A percentile compares a stretch with the other conserved stretches of the same genome.
These are phyloP conservation scores for Notarius lentiginosus DNA, from an alignment of 2,113 vertebrate genomes.

Conservation along the genomic window DNA sequence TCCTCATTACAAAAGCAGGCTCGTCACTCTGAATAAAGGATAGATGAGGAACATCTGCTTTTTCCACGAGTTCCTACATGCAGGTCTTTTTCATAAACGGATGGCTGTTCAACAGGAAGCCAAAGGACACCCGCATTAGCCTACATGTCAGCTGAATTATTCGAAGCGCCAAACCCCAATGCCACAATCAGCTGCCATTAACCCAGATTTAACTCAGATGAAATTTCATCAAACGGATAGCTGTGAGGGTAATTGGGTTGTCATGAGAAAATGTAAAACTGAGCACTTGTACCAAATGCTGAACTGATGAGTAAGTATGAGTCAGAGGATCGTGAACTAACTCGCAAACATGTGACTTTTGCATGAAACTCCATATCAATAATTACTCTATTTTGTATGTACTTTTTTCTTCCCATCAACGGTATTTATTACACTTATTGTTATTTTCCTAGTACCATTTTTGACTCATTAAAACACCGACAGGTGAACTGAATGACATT, in stretches of 20 bases:
- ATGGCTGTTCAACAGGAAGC: neutral
- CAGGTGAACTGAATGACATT: too few relatives aligned
- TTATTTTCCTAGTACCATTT: too few relatives aligned
- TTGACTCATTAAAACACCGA: too few relatives aligned
- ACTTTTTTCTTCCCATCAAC: too few relatives aligned
- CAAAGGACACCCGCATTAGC: conserved; percentile 42
- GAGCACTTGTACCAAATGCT: neutral
- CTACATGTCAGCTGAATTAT: conserved; percentile 45
- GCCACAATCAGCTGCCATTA: conserved; percentile 61
- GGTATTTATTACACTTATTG: too few relatives aligned
- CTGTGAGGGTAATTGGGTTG: conserved; percentile 49
- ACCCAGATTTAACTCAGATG: conserved; percentile 56
- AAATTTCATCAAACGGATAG: conserved; percentile 41
- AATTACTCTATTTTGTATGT: neutral
- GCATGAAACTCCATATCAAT: neutral
- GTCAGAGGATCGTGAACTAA: neutral
- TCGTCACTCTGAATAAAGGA: conserved; percentile 11
- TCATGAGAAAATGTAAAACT: conserved; percentile 34
- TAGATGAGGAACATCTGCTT: conserved; percentile 24
- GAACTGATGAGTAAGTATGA: conserved; percentile 1
- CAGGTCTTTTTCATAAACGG: conserved; percentile 25
- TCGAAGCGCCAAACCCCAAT: conserved; percentile 18
- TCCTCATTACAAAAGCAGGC: conserved; percentile 53
- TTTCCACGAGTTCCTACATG: conserved; percentile 44
- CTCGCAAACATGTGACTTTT: neutral